Evolutionary conservation across 2,888 invertebrate genomes (phyloP).

Genomic region (Ectobius pallidus): DNA sequence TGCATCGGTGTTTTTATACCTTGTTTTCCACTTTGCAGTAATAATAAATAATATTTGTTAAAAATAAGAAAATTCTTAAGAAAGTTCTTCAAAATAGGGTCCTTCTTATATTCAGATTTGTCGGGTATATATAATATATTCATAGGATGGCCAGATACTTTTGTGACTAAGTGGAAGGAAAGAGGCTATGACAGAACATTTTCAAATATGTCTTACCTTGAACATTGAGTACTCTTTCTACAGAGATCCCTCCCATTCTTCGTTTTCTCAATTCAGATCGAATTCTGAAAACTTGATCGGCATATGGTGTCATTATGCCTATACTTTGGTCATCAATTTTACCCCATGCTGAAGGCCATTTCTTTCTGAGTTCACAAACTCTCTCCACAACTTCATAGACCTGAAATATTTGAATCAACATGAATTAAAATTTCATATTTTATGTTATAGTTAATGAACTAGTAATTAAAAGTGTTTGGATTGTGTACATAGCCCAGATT

Average conservation of each 20-base stretch:
- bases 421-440: not conserved
- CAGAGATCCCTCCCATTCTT: constrained; percentile 75
- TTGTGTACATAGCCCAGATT: too few relatives aligned
- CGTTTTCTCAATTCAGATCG: constrained; percentile 76
- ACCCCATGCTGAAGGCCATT: constrained; percentile 80
- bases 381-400: constrained; percentile 78
- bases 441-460: not conserved
- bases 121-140: too few relatives aligned
- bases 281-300: constrained; percentile 78
- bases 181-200: too few relatives aligned
- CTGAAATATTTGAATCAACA: constrained; percentile 47
- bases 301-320: constrained; percentile 84
- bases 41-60: too few relatives aligned
- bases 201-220: constrained; percentile 74
- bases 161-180: too few relatives aligned
- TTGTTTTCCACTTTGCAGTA: too few relatives aligned
- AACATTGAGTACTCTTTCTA: constrained; percentile 82
- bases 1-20: too few relatives aligned
- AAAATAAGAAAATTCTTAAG: too few relatives aligned
- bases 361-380: constrained; percentile 71
- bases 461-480: not conserved
- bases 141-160: too few relatives aligned
- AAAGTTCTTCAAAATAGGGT: too few relatives aligned
- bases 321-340: constrained; percentile 76
- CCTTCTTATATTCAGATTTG: too few relatives aligned